phyloP scores from a whole-genome alignment of 2,888 invertebrate species.

The Synergus umbraculus region DNA sequence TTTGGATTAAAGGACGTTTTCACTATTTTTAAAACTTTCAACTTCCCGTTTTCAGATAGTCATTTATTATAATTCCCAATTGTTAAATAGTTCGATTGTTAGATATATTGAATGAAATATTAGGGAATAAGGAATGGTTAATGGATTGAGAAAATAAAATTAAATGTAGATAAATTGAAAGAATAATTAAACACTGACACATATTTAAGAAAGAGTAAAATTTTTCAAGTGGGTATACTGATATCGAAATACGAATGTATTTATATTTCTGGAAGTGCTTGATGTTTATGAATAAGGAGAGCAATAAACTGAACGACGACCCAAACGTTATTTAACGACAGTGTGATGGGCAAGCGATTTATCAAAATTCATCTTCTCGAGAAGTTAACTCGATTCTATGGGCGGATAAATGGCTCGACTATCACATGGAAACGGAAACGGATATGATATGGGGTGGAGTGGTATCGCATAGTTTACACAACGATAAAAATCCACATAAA shows the following conservation, averaged over 20 bases:
- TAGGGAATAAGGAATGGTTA: no score
- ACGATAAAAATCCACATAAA: slow-evolving; percentile 74
- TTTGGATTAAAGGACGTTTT: background rate
- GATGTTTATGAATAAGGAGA: background rate
- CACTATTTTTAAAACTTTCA: background rate
- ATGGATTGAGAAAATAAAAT: no score
- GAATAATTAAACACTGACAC: background rate
- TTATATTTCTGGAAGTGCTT: background rate
- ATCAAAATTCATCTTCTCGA: slow-evolving; percentile 68
- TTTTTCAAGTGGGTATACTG: background rate
- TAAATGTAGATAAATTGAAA: no score
- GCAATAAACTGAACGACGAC: background rate
- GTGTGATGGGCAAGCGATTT: slow-evolving; percentile 49
- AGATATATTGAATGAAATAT: no score
- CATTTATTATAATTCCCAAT: slow-evolving; percentile 33
- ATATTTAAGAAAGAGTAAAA: background rate
- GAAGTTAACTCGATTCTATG: slow-evolving; percentile 58
- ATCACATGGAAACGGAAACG: slow-evolving; percentile 64
- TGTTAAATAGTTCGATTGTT: no score
- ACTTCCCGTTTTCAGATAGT: slow-evolving; percentile 34
- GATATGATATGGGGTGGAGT: slow-evolving; percentile 55
- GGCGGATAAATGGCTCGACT: slow-evolving; percentile 61
- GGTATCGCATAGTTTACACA: slow-evolving; percentile 70
- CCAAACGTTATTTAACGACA: background rate
- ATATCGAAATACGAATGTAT: background rate